Evolutionary conservation across 2,888 invertebrate genomes (phyloP).

Genomic region (Drosophila imparisetae): DNA sequence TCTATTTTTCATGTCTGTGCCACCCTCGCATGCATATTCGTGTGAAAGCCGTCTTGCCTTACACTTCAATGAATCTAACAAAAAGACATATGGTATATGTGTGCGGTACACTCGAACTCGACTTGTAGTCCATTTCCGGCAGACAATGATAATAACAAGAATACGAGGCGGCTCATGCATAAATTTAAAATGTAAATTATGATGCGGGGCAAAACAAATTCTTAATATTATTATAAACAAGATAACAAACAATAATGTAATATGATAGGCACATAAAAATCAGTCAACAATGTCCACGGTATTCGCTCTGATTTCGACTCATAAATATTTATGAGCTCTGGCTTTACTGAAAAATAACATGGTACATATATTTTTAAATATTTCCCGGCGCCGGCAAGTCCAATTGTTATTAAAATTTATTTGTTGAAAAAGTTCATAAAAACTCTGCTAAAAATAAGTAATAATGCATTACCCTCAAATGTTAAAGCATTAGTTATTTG

Average conservation of each 20-base stretch:
- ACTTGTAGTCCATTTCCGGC: conserved; percentile 11
- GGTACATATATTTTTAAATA: conserved; percentile 11
- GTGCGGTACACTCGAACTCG: neutral
- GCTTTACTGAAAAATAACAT: neutral
- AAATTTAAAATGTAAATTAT: conserved; percentile 69
- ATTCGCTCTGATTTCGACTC: conserved; percentile 20
- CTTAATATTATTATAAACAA: conserved; percentile 59
- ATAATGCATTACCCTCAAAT: neutral
- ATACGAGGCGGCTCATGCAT: conserved; percentile 20
- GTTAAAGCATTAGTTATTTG: neutral
- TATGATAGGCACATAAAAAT: conserved; percentile 48
- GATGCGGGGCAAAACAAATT: conserved; percentile 42
- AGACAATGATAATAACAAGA: conserved; percentile 17
- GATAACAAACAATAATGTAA: conserved; percentile 66
- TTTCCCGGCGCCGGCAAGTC: conserved; percentile 42
- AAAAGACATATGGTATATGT: conserved; percentile 10
- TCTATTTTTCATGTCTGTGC: conserved; percentile 43
- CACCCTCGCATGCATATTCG: conserved; percentile 28
- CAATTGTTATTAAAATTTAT: conserved; percentile 48
- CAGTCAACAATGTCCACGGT: conserved; percentile 43
- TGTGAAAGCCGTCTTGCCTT: conserved; percentile 36
- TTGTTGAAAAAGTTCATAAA: conserved; percentile 14
- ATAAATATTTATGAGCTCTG: conserved; percentile 63
- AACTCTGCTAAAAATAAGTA: conserved; percentile 1
- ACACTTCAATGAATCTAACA: conserved; percentile 63